These are phyloP conservation scores for Phrynocephalus versicolor DNA, from an alignment of 2,113 vertebrate genomes.

Conservation along the genomic window DNA sequence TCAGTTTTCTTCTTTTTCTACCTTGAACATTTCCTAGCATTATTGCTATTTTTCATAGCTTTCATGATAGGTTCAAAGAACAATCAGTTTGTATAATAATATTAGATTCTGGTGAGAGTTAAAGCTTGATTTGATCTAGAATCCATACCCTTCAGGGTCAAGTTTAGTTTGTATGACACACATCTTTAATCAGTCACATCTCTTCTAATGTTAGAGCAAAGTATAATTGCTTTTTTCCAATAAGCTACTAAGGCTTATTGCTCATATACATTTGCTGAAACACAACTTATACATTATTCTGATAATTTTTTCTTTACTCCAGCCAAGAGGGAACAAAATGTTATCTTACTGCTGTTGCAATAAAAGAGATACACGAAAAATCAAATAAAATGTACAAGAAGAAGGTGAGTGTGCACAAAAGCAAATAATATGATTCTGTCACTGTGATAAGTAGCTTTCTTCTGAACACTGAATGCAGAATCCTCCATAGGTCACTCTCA, in stretches of 20 bases:
- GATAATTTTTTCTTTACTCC: conserved; percentile 46
- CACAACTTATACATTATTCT: conserved; percentile 43
- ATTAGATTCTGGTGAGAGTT: too few species aligned
- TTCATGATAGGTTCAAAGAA: too few species aligned
- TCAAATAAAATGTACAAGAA: conserved; percentile 29
- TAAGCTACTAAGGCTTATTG: not conserved
- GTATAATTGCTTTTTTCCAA: not conserved
- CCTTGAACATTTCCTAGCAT: too few species aligned
- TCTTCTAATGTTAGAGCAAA: conserved; percentile 12
- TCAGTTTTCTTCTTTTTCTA: too few species aligned
- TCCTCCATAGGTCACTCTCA: conserved; percentile 45
- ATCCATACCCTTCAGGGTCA: not conserved
- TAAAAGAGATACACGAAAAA: conserved; percentile 41
- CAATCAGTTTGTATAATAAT: too few species aligned
- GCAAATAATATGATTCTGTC: conserved; percentile 49
- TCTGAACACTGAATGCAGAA: conserved; percentile 47
- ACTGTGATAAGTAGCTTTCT: conserved; percentile 56
- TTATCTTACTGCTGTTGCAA: conserved; percentile 35
- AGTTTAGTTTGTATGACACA: not conserved
- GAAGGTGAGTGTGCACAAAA: conserved; percentile 23
- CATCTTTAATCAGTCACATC: accelerated
- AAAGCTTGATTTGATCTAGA: too few species aligned
- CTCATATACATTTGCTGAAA: not conserved
- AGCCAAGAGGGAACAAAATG: conserved; percentile 7
- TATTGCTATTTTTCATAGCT: too few species aligned